Conservation (phyloP, 35 echinoderm and acorn worm species). For the Apostichopus californicus region DNA sequence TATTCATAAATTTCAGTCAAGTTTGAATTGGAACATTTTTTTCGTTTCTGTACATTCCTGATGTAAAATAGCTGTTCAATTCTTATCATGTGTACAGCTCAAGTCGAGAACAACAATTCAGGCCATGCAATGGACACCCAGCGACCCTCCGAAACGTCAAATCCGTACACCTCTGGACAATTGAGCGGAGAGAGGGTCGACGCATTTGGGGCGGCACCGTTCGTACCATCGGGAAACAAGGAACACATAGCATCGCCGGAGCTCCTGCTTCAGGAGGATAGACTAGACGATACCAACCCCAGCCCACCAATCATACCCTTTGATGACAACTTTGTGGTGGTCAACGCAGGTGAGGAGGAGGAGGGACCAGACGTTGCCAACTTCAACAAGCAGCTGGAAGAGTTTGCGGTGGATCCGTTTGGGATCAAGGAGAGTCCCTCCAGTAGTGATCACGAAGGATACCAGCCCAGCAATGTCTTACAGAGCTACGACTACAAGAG, state of each 20-base stretch:
- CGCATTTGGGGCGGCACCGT: conserved; percentile 75
- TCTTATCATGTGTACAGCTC: not conserved
- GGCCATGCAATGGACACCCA: conserved; percentile 51
- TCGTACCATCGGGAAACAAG: conserved; percentile 40
- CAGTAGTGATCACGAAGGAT: conserved; percentile 73
- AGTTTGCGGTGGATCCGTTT: conserved; percentile 81
- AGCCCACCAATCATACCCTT: conserved; percentile 43
- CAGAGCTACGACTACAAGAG: conserved; percentile 75
- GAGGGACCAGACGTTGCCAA: conserved; percentile 58
- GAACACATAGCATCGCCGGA: conserved; percentile 54
- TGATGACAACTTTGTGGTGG: conserved; percentile 48
- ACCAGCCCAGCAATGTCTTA: conserved; percentile 54
- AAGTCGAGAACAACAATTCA: conserved; percentile 41
- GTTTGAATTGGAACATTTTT: no score
- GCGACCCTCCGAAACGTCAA: conserved; percentile 6
- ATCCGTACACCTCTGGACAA: conserved; percentile 37
- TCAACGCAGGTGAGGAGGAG: not conserved
- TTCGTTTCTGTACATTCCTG: no score
- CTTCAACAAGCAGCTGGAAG: conserved; percentile 64
- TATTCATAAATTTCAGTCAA: no score
- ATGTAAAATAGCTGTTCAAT: not conserved
- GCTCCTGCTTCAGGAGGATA: conserved; percentile 49
- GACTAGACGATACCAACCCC: not conserved
- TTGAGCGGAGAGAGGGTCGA: conserved; percentile 35
- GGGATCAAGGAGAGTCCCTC: conserved; percentile 65